Base-by-base conservation (phyloP, 2,888 invertebrate species). In the Cabera pusaria region DNA sequence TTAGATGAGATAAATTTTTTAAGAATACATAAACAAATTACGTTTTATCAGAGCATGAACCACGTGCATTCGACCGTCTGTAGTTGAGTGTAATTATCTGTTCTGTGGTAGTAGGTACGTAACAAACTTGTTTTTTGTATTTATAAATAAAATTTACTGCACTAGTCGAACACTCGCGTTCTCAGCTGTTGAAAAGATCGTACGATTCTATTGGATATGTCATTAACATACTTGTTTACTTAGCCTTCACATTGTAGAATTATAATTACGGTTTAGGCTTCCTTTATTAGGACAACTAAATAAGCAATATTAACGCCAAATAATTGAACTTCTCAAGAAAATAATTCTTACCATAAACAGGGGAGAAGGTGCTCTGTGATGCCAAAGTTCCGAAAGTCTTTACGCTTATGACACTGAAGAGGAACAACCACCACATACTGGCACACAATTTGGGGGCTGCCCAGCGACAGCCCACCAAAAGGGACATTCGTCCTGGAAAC, bases 401-500 rank as follows among this genome's bases (percentile, higher is more conserved):
- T 55, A 74, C 59, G 61, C 77, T 83, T 47, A 85, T 56, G 62
- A 81, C 83, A 87, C 87, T 85, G 52, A 89, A 64, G 65, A 87
- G 71, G 67, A 86, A 61, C 72, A 83, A 85, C 83, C 83, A 88
- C 88, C 87, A 90, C 89, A 90, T 90, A 68, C 67, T 87, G 77
- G 71, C 78, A 85, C 83, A 70, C 64, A 72, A 81, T 81, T 85
- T 82, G 76, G 81, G 86, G 88, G 87, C 87, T 87, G 88, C 78
- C 87, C 72, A 66, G 63, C 69, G 86, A 88, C 88, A 88, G 87
- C 88, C 88, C 88, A 78, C 84, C 80, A 80, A 86, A 81, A 77
- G 66, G 79, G 74, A 74, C 83, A 81, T 80, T 76, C 72, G 83
- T 80, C 75, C 75, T 74, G 51, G 53, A 78, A 86, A 85, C 84